These are phyloP conservation scores for Pristionchus pacificus DNA, from an alignment of 1,140 invertebrate species.

Conservation along the genomic window DNA sequence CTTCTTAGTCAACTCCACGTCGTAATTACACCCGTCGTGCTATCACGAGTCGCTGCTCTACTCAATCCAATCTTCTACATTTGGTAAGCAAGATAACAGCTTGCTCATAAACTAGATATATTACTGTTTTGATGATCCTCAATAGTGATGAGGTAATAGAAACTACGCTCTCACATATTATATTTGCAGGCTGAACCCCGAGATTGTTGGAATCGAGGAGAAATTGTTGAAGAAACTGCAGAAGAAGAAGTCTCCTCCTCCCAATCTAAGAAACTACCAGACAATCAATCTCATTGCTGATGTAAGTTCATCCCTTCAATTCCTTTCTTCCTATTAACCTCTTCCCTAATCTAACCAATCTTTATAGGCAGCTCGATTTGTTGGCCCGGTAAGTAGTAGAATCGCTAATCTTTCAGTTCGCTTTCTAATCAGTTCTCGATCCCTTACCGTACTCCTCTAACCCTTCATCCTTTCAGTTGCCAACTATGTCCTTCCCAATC, in stretches of 20 bases:
- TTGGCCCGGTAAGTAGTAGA: too few relatives aligned
- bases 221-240: constrained; percentile 19
- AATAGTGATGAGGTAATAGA: too few relatives aligned
- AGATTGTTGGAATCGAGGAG: constrained; percentile 27
- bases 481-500: constrained; percentile 21
- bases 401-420: too few relatives aligned
- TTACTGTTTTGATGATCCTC: too few relatives aligned
- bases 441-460: too few relatives aligned
- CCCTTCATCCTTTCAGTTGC: not conserved
- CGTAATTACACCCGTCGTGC: constrained; percentile 18
- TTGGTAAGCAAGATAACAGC: constrained; percentile 18
- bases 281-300: constrained; percentile 21
- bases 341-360: too few relatives aligned
- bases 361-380: too few relatives aligned
- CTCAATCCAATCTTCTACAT: constrained; percentile 32
- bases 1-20: constrained; percentile 15
- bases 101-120: too few relatives aligned
- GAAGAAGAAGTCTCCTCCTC: constrained; percentile 14
- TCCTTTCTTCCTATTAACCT: too few relatives aligned
- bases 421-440: too few relatives aligned
- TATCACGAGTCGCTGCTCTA: constrained; percentile 15
- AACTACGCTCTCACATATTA: too few relatives aligned
- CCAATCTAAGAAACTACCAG: constrained; percentile 14
- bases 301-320: too few relatives aligned
- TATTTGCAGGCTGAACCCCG: constrained; percentile 25